Evolutionary conservation across 2,113 vertebrate species (phyloP), one percentile per base, ranked within the genome.

Genomic region (Leptocoma aspasia): DNA sequence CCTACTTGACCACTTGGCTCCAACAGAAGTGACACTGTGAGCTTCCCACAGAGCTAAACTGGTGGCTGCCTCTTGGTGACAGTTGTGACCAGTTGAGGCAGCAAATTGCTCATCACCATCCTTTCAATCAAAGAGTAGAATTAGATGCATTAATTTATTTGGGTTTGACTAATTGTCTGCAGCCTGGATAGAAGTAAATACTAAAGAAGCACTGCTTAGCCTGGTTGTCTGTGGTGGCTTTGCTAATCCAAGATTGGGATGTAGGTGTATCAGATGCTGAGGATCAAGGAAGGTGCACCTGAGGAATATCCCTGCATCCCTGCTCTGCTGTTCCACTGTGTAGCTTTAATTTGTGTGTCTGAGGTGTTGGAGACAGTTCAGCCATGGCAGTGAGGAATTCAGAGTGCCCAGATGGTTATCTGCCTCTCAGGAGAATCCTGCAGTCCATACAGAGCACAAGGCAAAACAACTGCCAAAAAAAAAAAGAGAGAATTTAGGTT

Each of bases 321-420:
- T 21, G 2, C 63, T 27, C 66, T 85, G 61, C 86, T 72, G 54
- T 60, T 73, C 31, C 47, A 12, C 61, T 17, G 33, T 44, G 17
- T 52, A 33, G 14, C 91, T 94, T 79, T 76, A 85, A 44, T 71
- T 80, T 54, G 30, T 22, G 23, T 73, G 17, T 64, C 41, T 64
- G 41, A 90, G 83, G 72, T 86, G 83, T 80, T 86, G 59, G 27
- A 30, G 65, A 39, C 76, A 73, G 76, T 81, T 95, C 80, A 95
- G 80, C 86, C 15, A 0, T 63, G 76, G 83, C 89, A 95, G 54
- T 2, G 13, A 91, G 93, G 93, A 89, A 92, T 94, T 95, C 23
- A 6, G 65, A 69, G 63, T 69, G 71, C 72, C 54, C 70, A 52
- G 82, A 92, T 96, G 57, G 33, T 90, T 95, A 88, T 90, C 93